Percentiles rank a stretch among this genome's conserved stretches.
phyloP scores from a whole-genome alignment of 1,140 invertebrate genomes.

The Druon quercuslanigerum region DNA sequence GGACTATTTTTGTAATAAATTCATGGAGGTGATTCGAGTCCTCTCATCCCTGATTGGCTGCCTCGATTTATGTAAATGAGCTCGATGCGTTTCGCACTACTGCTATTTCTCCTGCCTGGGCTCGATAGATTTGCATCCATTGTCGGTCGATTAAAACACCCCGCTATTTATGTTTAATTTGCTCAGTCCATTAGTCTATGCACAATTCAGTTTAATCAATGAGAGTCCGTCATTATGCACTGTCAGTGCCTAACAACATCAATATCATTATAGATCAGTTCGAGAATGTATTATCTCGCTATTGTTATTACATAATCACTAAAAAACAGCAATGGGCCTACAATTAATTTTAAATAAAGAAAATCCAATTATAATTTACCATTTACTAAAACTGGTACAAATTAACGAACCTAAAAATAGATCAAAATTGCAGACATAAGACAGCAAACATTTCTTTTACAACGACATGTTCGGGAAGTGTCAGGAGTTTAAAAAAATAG shows the following conservation, averaged over 20 bases:
- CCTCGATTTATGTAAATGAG: constrained; percentile 68
- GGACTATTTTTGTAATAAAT: not conserved
- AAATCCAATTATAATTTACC: too few relatives aligned
- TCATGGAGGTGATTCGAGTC: not conserved
- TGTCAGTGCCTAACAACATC: not conserved
- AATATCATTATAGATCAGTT: not conserved
- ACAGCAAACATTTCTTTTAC: not conserved
- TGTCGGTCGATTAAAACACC: constrained; percentile 50
- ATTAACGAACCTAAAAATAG: not conserved
- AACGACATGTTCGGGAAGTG: not conserved
- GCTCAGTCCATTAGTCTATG: constrained; percentile 17
- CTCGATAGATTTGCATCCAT: constrained; percentile 60
- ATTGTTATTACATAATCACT: too few relatives aligned
- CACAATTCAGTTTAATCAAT: constrained; percentile 19
- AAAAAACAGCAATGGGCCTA: too few relatives aligned
- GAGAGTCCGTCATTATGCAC: not conserved
- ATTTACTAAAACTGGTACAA: too few relatives aligned
- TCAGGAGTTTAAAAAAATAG: constrained; percentile 2
- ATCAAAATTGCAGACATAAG: not conserved
- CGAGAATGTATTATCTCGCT: too few relatives aligned
- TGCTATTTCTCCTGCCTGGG: constrained; percentile 49
- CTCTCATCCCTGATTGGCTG: constrained; percentile 32
- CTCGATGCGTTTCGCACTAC: constrained; percentile 57
- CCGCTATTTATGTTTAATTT: constrained; percentile 29
- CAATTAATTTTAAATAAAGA: too few relatives aligned